Conservation (phyloP, 1,140 invertebrate genomes). For the Drosophila nasuta region DNA sequence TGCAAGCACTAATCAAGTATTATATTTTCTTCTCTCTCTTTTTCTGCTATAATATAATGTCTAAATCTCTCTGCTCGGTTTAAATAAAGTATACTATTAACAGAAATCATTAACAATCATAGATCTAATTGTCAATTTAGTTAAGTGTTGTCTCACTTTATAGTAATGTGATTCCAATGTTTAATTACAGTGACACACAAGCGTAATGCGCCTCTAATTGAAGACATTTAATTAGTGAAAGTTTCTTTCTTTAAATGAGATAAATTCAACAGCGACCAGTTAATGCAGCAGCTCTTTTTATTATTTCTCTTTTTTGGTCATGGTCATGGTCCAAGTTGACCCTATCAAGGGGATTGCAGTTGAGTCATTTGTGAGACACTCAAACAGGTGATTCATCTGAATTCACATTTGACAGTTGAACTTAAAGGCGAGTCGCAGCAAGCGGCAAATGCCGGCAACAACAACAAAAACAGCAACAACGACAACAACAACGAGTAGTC, state of each 20-base stretch:
- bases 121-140: slow-evolving; percentile 8
- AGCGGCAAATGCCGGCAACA: slow-evolving; percentile 28
- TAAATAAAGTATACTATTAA: too few species aligned
- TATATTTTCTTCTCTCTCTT: neutral
- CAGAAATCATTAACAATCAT: too few species aligned
- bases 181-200: slow-evolving; percentile 24
- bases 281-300: neutral
- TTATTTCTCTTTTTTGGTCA: slow-evolving; percentile 1
- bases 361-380: slow-evolving; percentile 35
- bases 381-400: slow-evolving; percentile 52
- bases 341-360: slow-evolving; percentile 17
- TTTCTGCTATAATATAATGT: too few species aligned
- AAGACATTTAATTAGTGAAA: slow-evolving; percentile 53
- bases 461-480: neutral
- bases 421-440: slow-evolving; percentile 21
- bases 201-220: slow-evolving; percentile 38
- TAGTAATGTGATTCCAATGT: slow-evolving; percentile 20
- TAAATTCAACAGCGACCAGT: neutral
- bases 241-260: slow-evolving; percentile 10
- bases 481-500: slow-evolving; percentile 16
- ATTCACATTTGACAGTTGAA: slow-evolving; percentile 40
- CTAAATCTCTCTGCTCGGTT: too few species aligned
- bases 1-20: too few species aligned
- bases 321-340: slow-evolving; percentile 14
- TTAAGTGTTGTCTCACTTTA: slow-evolving; percentile 13